Evolutionary conservation across 2,797 vertebrate species (phyloP).

Genomic region (Sorex maritimensis): DNA sequence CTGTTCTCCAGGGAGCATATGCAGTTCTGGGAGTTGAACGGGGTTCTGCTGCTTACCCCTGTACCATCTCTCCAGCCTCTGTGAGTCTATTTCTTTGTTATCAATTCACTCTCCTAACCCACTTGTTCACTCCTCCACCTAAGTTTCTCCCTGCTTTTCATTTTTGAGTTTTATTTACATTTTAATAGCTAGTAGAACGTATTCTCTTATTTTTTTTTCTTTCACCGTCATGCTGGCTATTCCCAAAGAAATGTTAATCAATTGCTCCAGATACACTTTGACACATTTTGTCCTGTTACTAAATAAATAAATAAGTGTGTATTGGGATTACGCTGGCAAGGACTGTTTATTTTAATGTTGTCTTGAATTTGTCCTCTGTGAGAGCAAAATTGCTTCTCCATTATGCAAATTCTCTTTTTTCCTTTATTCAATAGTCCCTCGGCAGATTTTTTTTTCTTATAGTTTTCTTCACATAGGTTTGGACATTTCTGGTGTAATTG

Average conservation of each 20-base stretch:
- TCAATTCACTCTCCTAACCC: not conserved
- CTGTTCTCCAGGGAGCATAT: too few relatives aligned
- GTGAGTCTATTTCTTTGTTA: too few relatives aligned
- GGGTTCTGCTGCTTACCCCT: too few relatives aligned
- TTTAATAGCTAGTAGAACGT: constrained; percentile 1
- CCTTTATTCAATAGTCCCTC: not conserved
- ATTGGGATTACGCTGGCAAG: not conserved
- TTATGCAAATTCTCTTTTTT: not conserved
- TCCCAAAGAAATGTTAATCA: not conserved
- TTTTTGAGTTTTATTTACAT: constrained; percentile 20
- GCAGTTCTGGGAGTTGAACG: too few relatives aligned
- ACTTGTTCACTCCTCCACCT: not conserved
- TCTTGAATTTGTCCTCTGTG: not conserved
- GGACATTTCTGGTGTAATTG: constrained; percentile 54
- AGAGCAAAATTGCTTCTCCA: constrained; percentile 22
- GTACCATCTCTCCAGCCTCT: too few relatives aligned
- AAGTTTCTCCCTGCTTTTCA: not conserved
- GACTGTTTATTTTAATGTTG: not conserved
- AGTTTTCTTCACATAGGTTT: constrained; percentile 28
- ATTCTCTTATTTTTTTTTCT: not conserved
- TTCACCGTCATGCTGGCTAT: not conserved
- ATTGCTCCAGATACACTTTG: constrained; percentile 15
- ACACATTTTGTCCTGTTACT: not conserved
- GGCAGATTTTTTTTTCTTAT: constrained; percentile 18
- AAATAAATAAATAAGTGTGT: not conserved